Percentiles rank a stretch among this genome's conserved stretches.
phyloP scores from a whole-genome alignment of 1,140 invertebrate genomes.

The Trichonephila clavipes region DNA sequence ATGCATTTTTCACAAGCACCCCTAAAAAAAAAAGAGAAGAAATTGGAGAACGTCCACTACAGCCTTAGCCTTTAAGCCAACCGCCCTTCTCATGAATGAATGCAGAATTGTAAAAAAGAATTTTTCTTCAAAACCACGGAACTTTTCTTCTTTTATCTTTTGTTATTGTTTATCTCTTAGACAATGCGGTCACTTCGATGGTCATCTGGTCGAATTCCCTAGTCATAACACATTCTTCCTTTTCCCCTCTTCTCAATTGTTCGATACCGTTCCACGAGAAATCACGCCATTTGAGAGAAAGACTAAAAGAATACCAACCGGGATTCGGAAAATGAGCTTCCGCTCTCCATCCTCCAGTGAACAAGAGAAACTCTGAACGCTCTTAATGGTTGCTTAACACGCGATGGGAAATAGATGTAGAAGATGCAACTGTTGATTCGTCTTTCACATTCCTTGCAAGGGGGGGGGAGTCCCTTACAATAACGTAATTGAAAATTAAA shows the following conservation, averaged over 20 bases:
- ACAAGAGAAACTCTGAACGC: not conserved
- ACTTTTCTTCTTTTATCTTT: not conserved
- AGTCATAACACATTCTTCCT: not conserved
- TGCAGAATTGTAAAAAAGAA: slow-evolving; percentile 17
- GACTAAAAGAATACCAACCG: not conserved
- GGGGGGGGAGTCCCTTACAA: too few relatives aligned
- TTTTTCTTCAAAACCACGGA: slow-evolving; percentile 23
- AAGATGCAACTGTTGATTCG: slow-evolving; percentile 22
- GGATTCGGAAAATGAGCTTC: not conserved
- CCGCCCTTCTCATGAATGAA: slow-evolving; percentile 38
- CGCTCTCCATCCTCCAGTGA: not conserved
- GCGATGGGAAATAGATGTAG: not conserved
- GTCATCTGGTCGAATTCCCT: slow-evolving; percentile 43
- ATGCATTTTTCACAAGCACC: slow-evolving; percentile 60
- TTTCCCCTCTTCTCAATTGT: not conserved
- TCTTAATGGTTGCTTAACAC: not conserved
- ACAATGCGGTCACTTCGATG: not conserved
- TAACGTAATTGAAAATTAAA: too few relatives aligned
- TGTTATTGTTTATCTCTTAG: not conserved
- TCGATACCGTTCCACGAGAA: not conserved
- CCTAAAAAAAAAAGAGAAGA: not conserved
- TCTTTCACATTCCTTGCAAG: not conserved
- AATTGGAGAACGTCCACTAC: not conserved
- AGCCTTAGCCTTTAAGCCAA: not conserved
- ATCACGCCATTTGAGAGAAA: not conserved